Percentiles rank a stretch among this genome's conserved stretches.
Conservation (phyloP, 2,797 vertebrate genomes). For the Lacerta viridis region DNA sequence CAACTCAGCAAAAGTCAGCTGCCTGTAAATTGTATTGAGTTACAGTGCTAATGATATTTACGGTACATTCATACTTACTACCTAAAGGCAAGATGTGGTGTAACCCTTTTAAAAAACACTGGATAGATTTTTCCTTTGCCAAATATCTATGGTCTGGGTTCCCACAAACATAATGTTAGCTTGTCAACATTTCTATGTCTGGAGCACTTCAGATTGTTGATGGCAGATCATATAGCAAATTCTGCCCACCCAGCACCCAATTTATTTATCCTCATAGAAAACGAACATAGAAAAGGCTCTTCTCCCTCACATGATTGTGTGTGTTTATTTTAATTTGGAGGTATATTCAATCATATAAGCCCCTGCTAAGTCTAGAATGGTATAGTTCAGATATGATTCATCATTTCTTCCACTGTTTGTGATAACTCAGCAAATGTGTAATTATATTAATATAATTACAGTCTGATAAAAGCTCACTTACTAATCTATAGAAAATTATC, state of each 20-base stretch:
- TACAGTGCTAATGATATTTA: conserved; percentile 35
- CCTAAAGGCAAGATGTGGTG: conserved; percentile 27
- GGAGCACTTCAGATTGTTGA: too few relatives aligned
- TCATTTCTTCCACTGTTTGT: background rate
- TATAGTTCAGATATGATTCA: background rate
- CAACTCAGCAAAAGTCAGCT: conserved; percentile 46
- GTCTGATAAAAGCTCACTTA: background rate
- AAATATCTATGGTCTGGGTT: background rate
- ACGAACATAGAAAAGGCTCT: background rate
- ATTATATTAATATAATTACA: background rate
- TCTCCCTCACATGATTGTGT: too few relatives aligned
- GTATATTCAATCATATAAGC: background rate
- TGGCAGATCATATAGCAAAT: background rate
- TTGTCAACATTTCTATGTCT: background rate
- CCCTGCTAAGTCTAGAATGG: background rate
- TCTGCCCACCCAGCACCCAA: background rate
- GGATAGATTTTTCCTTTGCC: conserved; percentile 40
- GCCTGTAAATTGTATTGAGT: conserved; percentile 35
- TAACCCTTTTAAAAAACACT: conserved; percentile 4
- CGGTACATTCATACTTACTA: conserved; percentile 39
- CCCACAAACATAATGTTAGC: background rate
- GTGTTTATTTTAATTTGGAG: background rate
- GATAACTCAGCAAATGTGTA: background rate
- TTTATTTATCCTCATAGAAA: background rate
- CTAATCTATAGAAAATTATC: conserved; percentile 7